These are phyloP conservation scores for Brachionus sp. DNA, from an alignment of 1,140 invertebrate genomes.

Conservation along the genomic window DNA sequence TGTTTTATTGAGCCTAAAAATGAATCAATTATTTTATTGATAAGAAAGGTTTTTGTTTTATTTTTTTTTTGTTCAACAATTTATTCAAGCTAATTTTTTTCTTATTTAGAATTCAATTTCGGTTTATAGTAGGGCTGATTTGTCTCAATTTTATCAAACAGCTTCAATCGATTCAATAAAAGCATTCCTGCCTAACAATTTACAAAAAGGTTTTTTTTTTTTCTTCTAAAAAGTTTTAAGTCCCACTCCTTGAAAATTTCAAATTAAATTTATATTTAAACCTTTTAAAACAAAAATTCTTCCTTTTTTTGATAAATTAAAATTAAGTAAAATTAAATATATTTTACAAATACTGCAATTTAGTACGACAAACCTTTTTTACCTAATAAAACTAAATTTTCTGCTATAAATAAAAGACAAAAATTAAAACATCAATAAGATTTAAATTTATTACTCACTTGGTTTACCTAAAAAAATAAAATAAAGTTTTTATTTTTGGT, in stretches of 20 bases:
- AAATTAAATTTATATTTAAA: no score
- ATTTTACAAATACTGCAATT: no score
- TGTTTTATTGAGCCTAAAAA: conserved; percentile 1
- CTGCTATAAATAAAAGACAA: no score
- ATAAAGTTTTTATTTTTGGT: no score
- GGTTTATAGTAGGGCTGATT: neutral
- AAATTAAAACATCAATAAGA: no score
- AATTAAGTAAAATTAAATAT: no score
- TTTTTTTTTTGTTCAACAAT: neutral
- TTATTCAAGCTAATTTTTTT: neutral
- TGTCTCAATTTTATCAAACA: conserved; percentile 24
- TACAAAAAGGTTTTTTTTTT: neutral
- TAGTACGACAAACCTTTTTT: no score
- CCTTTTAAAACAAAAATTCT: no score
- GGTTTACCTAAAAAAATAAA: no score
- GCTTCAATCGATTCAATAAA: neutral
- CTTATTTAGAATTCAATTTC: conserved; percentile 13
- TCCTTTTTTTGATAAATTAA: no score
- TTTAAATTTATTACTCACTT: no score
- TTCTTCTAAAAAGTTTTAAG: neutral
- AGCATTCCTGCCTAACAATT: neutral
- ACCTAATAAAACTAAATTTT: no score
- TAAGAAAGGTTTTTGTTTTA: conserved; percentile 9
- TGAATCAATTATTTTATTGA: conserved; percentile 35
- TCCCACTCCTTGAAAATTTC: neutral